Evolutionary conservation across 2,113 vertebrate genomes (phyloP).

Genomic region (Dolichallabes microphthalmus): DNA sequence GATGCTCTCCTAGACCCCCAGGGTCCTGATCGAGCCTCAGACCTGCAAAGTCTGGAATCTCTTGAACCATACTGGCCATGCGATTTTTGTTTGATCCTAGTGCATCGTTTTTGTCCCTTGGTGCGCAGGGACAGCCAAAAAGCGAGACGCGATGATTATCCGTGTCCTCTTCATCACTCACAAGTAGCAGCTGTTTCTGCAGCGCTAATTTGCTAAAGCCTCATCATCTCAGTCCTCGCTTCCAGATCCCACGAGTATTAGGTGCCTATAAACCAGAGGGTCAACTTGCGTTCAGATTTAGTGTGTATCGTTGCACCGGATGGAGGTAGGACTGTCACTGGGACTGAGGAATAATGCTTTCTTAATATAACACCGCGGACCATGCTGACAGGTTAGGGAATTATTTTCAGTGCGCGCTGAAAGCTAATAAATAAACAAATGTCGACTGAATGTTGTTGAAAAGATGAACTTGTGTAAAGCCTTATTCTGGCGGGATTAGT

Average conservation of each 20-base stretch:
- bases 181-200: slow-evolving; percentile 27
- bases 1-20: not conserved
- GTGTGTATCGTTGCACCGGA: not conserved
- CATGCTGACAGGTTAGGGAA: not conserved
- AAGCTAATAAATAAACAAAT: no score
- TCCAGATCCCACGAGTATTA: slow-evolving; percentile 12
- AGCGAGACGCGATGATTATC: slow-evolving; percentile 23
- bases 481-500: not conserved
- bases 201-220: not conserved
- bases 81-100: not conserved
- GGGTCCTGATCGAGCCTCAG: not conserved
- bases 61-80: not conserved
- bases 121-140: not conserved
- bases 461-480: not conserved
- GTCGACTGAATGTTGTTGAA: no score
- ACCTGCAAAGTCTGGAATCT: not conserved
- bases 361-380: not conserved
- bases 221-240: not conserved
- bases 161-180: slow-evolving; percentile 22
- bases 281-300: not conserved
- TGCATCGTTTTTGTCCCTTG: not conserved
- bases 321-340: not conserved
- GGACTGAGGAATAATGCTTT: not conserved
- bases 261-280: not conserved
- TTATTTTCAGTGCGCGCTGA: not conserved